These are phyloP conservation scores for Trissolcus brochymenae DNA, from an alignment of 2,888 invertebrate species.

Conservation along the genomic window DNA sequence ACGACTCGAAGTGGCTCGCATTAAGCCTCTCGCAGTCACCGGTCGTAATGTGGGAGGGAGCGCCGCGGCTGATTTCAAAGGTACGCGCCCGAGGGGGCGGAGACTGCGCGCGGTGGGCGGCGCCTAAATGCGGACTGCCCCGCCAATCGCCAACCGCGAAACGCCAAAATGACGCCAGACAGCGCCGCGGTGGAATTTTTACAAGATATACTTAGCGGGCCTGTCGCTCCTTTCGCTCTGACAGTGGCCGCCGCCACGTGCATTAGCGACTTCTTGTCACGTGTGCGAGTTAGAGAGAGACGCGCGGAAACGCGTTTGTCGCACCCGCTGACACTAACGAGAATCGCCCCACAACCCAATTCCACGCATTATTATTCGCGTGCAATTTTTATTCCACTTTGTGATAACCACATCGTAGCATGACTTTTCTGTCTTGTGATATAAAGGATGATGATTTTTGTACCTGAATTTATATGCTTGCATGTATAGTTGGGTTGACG, in stretches of 20 bases:
- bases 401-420: neutral
- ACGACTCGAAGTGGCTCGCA: slow-evolving; percentile 77
- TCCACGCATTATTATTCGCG: slow-evolving; percentile 44
- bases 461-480: too few species aligned
- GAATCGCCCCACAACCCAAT: slow-evolving; percentile 43
- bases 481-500: too few species aligned
- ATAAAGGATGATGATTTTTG: too few species aligned
- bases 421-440: too few species aligned
- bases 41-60: slow-evolving; percentile 63
- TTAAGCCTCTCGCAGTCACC: slow-evolving; percentile 74
- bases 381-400: slow-evolving; percentile 32
- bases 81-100: slow-evolving; percentile 39
- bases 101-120: slow-evolving; percentile 18
- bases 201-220: slow-evolving; percentile 75
- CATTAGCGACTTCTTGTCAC: slow-evolving; percentile 52
- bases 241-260: slow-evolving; percentile 43
- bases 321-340: slow-evolving; percentile 55
- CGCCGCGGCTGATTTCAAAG: slow-evolving; percentile 63
- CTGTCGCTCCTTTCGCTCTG: slow-evolving; percentile 38
- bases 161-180: slow-evolving; percentile 73
- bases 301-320: slow-evolving; percentile 50
- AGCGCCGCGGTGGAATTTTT: slow-evolving; percentile 75
- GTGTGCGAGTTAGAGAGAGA: slow-evolving; percentile 43
- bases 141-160: slow-evolving; percentile 56
- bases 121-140: slow-evolving; percentile 30